phyloP scores from a whole-genome alignment of 2,797 vertebrate genomes.

The Hippopotamyrus pictus region DNA sequence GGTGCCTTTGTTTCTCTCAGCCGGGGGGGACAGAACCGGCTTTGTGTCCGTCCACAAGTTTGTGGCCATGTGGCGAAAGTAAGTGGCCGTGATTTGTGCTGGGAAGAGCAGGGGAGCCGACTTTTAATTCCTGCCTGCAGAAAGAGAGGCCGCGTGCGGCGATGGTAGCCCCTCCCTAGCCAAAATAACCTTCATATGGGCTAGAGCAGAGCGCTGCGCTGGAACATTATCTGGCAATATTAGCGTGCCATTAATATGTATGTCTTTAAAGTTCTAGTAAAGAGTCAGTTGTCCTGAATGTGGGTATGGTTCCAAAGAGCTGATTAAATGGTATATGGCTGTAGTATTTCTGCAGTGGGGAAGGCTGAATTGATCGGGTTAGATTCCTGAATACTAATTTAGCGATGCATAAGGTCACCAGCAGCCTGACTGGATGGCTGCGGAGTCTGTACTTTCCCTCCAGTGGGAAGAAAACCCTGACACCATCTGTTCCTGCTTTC shows the following conservation, averaged over 20 bases:
- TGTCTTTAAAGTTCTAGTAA: slow-evolving; percentile 35
- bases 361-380: slow-evolving; percentile 32
- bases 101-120: neutral
- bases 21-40: slow-evolving; percentile 88
- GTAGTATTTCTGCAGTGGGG: slow-evolving; percentile 30
- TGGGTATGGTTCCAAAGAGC: slow-evolving; percentile 36
- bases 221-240: slow-evolving; percentile 21
- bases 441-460: slow-evolving; percentile 28
- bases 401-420: slow-evolving; percentile 43
- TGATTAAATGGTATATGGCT: slow-evolving; percentile 35
- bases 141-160: neutral
- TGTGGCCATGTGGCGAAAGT: slow-evolving; percentile 96
- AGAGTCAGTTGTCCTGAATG: slow-evolving; percentile 39
- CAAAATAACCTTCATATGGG: neutral
- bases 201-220: neutral
- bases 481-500: slow-evolving; percentile 63
- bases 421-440: slow-evolving; percentile 34
- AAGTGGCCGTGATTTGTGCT: slow-evolving; percentile 52
- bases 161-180: neutral
- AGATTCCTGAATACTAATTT: slow-evolving; percentile 53
- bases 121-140: neutral
- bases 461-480: slow-evolving; percentile 39
- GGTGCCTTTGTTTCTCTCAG: slow-evolving; percentile 81
- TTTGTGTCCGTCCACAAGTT: slow-evolving; percentile 93
- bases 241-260: slow-evolving; percentile 43